Evolutionary conservation across 2,888 invertebrate genomes (phyloP).

Genomic region (Nomada flava): DNA sequence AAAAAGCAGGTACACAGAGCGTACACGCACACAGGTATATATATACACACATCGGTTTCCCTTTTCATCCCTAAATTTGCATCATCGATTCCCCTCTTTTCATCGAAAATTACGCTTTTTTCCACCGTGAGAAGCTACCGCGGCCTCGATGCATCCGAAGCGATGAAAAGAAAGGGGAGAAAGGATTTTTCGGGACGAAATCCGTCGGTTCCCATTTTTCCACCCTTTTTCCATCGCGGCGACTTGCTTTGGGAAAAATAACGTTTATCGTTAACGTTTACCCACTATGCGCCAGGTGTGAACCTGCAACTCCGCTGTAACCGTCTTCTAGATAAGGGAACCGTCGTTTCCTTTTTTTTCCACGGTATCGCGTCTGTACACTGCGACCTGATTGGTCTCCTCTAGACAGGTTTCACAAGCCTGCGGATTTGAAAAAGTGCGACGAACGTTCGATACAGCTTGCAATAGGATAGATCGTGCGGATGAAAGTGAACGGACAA

Average conservation of each 20-base stretch:
- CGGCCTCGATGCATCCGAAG: conserved; percentile 5
- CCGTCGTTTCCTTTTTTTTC: conserved; percentile 43
- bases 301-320: conserved; percentile 8
- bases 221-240: conserved; percentile 66
- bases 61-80: conserved; percentile 77
- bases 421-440: conserved; percentile 42
- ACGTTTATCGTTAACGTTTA: conserved; percentile 45
- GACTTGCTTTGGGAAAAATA: conserved; percentile 25
- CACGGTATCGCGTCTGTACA: background rate
- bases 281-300: conserved; percentile 62
- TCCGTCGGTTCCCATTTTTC: conserved; percentile 69
- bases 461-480: conserved; percentile 24
- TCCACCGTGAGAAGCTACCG: conserved; percentile 68
- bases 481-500: background rate
- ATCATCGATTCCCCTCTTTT: conserved; percentile 71
- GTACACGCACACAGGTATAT: conserved; percentile 13
- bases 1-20: conserved; percentile 65
- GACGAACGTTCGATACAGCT: conserved; percentile 49
- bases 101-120: conserved; percentile 66
- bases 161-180: conserved; percentile 37
- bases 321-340: conserved; percentile 64
- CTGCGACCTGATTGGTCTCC: conserved; percentile 25
- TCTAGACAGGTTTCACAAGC: background rate
- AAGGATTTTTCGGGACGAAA: conserved; percentile 74
- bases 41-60: conserved; percentile 45